phyloP scores from a whole-genome alignment of 2,888 invertebrate species.

The Ectemnius cavifrons region DNA sequence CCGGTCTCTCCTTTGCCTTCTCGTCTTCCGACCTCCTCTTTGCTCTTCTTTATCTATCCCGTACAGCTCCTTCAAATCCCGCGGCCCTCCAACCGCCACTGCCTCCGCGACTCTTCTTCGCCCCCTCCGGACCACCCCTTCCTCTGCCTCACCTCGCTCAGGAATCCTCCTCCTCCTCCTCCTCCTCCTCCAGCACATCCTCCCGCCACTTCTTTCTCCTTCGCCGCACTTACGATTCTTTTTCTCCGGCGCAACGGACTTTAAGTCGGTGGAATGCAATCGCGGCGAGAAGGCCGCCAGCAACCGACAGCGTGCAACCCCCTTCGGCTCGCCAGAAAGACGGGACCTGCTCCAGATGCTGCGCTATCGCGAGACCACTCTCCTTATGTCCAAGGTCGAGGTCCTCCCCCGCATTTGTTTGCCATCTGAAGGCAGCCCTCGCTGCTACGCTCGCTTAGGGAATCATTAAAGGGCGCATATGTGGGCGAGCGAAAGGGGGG shows the following conservation, averaged over 20 bases:
- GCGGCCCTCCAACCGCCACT: constrained; percentile 2
- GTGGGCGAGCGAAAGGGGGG: too few species aligned
- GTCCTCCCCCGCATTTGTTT: not conserved
- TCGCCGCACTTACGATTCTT: constrained; percentile 13
- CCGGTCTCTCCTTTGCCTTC: constrained; percentile 25
- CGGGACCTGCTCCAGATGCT: constrained; percentile 1
- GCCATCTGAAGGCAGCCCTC: not conserved
- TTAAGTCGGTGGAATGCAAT: constrained; percentile 27
- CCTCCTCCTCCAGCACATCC: constrained; percentile 1
- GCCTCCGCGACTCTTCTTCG: constrained; percentile 14
- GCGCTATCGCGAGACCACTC: not conserved
- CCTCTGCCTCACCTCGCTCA: constrained; percentile 1
- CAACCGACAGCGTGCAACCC: not conserved
- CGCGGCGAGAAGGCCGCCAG: constrained; percentile 21
- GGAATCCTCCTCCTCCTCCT: constrained; percentile 26
- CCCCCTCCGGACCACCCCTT: not conserved
- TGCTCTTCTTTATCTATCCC: constrained; percentile 13
- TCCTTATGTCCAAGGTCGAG: not conserved
- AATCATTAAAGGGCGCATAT: too few species aligned
- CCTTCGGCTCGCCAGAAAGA: constrained; percentile 1
- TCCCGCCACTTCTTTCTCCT: constrained; percentile 19
- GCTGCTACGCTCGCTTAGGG: not conserved
- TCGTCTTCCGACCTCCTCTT: constrained; percentile 12
- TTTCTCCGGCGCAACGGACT: constrained; percentile 25
- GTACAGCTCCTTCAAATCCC: constrained; percentile 3